Percentiles rank a stretch among this genome's conserved stretches.
Evolutionary conservation across 2,888 invertebrate genomes (phyloP).

Genomic region (Acleris literana): DNA sequence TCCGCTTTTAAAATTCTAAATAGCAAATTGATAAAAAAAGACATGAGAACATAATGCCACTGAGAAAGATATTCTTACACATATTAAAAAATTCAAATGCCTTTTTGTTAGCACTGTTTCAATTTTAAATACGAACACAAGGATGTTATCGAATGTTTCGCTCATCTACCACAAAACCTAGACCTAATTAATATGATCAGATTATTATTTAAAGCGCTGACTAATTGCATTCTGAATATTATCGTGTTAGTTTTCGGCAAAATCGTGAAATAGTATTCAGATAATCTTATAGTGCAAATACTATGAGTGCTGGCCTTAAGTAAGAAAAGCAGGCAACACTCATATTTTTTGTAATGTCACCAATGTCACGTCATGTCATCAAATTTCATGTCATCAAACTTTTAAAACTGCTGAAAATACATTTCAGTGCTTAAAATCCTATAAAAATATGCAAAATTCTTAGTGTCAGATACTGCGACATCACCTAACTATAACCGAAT

Average conservation of each 20-base stretch:
- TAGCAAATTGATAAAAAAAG: neutral
- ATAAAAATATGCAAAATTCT: neutral
- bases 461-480: neutral
- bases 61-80: neutral
- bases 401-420: conserved; percentile 26
- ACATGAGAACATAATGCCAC: neutral
- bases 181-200: conserved; percentile 11
- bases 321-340: conserved; percentile 22
- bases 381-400: conserved; percentile 24
- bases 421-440: conserved; percentile 16
- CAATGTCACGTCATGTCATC: conserved; percentile 37
- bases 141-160: conserved; percentile 2
- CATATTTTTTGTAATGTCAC: conserved; percentile 34
- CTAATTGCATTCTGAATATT: neutral
- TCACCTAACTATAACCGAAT: neutral
- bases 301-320: neutral
- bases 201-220: neutral
- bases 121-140: conserved; percentile 3
- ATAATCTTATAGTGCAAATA: neutral
- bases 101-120: neutral
- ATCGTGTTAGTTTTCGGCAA: neutral
- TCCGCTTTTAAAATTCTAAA: conserved; percentile 31
- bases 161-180: conserved; percentile 2
- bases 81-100: neutral
- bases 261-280: neutral